Evolutionary conservation across 1,140 invertebrate species (phyloP).

Genomic region (Psilanteris sp.): DNA sequence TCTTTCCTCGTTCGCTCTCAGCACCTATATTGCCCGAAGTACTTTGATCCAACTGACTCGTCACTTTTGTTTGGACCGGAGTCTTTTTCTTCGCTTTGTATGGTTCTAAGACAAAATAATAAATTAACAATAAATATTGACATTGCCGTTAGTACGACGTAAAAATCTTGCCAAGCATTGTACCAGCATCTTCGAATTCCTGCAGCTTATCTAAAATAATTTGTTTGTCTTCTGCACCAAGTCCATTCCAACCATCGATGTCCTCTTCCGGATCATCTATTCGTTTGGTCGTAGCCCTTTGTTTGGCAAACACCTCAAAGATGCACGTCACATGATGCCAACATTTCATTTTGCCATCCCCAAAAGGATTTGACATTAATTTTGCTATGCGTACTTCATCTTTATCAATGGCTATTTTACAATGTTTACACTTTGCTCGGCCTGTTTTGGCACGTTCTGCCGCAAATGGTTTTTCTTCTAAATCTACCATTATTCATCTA

Average conservation of each 20-base stretch:
- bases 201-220: slow-evolving; percentile 82
- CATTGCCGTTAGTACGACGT: too few species aligned
- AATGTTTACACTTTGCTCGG: slow-evolving; percentile 91
- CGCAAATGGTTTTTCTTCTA: slow-evolving; percentile 82
- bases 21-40: not conserved
- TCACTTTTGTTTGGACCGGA: not conserved
- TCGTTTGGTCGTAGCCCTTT: slow-evolving; percentile 89
- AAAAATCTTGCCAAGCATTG: not conserved
- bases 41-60: not conserved
- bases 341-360: slow-evolving; percentile 91
- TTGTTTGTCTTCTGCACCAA: slow-evolving; percentile 85
- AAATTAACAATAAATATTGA: too few species aligned
- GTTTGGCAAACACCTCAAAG: slow-evolving; percentile 88
- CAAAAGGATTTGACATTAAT: slow-evolving; percentile 88
- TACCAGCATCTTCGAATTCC: slow-evolving; percentile 81
- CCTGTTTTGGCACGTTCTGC: slow-evolving; percentile 89
- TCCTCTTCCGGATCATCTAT: slow-evolving; percentile 88
- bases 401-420: slow-evolving; percentile 89
- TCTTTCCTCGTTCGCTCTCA: not conserved
- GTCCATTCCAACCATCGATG: slow-evolving; percentile 86
- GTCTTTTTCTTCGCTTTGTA: slow-evolving; percentile 2
- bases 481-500: slow-evolving; percentile 61
- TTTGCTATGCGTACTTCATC: slow-evolving; percentile 87
- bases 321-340: slow-evolving; percentile 91
- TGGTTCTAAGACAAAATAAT: too few species aligned